Base-by-base conservation (phyloP, 2,888 invertebrate genomes). In the Chymomyza caudatula region DNA sequence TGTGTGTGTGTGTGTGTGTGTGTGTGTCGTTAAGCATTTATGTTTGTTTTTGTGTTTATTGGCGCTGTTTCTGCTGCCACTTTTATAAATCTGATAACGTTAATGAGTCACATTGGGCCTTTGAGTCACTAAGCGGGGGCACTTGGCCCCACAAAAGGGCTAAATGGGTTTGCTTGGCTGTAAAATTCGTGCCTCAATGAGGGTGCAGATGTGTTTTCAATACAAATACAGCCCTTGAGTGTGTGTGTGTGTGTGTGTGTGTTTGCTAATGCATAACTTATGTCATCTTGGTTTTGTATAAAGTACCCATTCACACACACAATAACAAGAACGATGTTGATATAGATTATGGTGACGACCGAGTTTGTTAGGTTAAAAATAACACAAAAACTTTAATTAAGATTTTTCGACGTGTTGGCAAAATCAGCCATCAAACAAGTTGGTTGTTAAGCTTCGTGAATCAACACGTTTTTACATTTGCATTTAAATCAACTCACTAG, bases 31-130 rank as follows among this genome's bases (percentile, higher is more conserved):
- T 29, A 29, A 19, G 55, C 17, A 17, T 37, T 29, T 55, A 42
- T 55, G 13, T 42, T 3, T 42, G 15, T 55, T 55, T 19, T 37
- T 37, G 55, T 44, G 22, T 58, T 19, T 49, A 29, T 60, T 37
- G 51, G 23, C 22, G 17, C 19, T 19, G 59, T 15, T 17, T 25
- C 3, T 49, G 29, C 37, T 29, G 52, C 60, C 20, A 20, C 52
- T 37, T 37, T 37, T 37, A 44, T 53, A 53, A 60, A 53, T 53
- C 60, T 60, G 60, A 60, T 60, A 60, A 60, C 44, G 53, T 42
- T 53, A 53, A 53, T 60, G 60, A 60, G 53, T 60, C 53, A 60
- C 60, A 52, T 51, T 60, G n/a, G 51, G 44, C 57, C 22, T 42
- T 55, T 42, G 15, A 55, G 37, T 37, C 47, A 47, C 44, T 13